Evolutionary conservation across 2,113 vertebrate genomes (phyloP), one percentile per base, ranked within the genome.

Genomic region (Equus quagga): DNA sequence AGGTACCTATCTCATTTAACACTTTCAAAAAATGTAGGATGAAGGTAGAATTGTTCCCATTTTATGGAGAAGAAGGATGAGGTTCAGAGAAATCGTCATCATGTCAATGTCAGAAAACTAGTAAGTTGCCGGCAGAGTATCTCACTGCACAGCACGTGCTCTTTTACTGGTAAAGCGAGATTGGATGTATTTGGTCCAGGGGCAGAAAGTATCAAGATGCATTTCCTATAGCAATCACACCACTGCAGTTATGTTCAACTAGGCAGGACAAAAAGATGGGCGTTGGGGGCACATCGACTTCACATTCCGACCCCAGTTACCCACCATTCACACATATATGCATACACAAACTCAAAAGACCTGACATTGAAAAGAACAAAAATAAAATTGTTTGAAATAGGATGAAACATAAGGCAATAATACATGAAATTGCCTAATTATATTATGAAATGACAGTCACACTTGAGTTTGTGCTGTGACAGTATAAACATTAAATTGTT

Each of bases 391-490:
- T 28, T 64, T 72, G 67, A 90, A 81, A 72, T 23, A 81, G 19
- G 21, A 64, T 82, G 46, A 96, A 79, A 41, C 19, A n/a, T 79
- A 62, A 94, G 78, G 72, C n/a, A 31, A 60, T 24, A 88, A 87
- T 56, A 64, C n/a, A 56, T 44, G 41, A 94, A 87, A 67, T n/a
- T 1, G 6, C 49, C 28, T 36, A 51, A 28, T 85, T 54, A 62
- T 31, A 41, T 33, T 92, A 44, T 15, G 41, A 84, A 92, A 86
- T 62, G 73, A 28, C 8, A 33, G 41, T 81, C n/a, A 62, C 11
- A 6, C 21, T 76, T 86, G 62, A 86, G 49, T 88, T 41, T 91
- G 36, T 91, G 41, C 44, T 85, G 23, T 49, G n/a, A 46, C 28
- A 67, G 24, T 17, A 65, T 70, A 44, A 85, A 58, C 46, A 84